Conservation (phyloP, 2,797 vertebrate genomes). For the Esox masquinongy region DNA sequence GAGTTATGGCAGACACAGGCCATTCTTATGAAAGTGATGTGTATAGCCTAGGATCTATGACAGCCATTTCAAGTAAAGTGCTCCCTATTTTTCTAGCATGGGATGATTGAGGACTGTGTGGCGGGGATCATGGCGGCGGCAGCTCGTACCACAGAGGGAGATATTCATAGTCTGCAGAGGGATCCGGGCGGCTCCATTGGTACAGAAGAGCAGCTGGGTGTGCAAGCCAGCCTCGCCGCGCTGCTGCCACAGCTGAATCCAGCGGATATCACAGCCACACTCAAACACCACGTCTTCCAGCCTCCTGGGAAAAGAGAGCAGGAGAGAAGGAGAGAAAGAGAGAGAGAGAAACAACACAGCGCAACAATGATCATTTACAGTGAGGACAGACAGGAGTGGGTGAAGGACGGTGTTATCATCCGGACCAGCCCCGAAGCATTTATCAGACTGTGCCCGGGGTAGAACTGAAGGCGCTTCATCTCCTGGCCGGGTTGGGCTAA, state of each 20-base stretch:
- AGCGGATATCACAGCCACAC: constrained; percentile 94
- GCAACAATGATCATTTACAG: neutral
- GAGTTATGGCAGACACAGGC: neutral
- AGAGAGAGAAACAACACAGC: constrained; percentile 1
- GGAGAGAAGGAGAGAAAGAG: constrained; percentile 6
- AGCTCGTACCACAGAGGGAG: constrained; percentile 85
- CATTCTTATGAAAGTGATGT: neutral
- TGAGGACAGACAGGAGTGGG: constrained; percentile 24
- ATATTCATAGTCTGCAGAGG: constrained; percentile 89
- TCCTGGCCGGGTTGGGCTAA: neutral
- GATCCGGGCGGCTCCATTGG: constrained; percentile 71
- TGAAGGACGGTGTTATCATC: constrained; percentile 19
- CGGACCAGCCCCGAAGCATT: neutral
- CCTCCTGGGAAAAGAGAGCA: constrained; percentile 69
- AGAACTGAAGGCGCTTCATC: neutral
- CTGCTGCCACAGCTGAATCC: constrained; percentile 98
- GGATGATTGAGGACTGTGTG: neutral
- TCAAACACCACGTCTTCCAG: constrained; percentile 89
- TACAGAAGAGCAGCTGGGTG: constrained; percentile 84
- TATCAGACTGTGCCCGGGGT: constrained; percentile 8
- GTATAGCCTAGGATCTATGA: constrained; percentile 3
- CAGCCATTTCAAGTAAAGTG: constrained; percentile 1
- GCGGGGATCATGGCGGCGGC: neutral
- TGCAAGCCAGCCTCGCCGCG: constrained; percentile 86
- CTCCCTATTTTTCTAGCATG: neutral